Conservation (phyloP, 2,113 vertebrate species). For the Cyanoderma ruficeps region DNA sequence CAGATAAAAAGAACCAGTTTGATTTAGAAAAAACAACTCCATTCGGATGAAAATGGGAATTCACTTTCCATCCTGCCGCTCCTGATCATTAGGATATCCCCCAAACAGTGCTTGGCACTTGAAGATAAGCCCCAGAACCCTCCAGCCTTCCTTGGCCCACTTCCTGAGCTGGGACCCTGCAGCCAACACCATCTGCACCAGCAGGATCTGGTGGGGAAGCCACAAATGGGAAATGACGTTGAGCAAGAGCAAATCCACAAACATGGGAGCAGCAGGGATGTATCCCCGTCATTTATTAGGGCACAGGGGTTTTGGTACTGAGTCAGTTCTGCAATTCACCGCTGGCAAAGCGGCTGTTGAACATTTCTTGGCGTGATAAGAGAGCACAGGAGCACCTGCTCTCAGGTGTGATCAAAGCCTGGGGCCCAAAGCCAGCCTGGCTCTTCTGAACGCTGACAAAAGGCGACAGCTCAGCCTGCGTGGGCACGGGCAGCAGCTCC, state of each 20-base stretch:
- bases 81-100: background rate
- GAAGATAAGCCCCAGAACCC: background rate
- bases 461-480: background rate
- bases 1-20: background rate
- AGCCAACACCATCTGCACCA: background rate
- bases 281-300: fast-evolving
- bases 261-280: background rate
- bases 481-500: background rate
- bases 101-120: background rate
- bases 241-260: background rate
- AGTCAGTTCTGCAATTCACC: background rate
- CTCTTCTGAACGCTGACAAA: background rate
- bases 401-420: background rate
- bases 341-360: background rate
- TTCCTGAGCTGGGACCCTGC: background rate
- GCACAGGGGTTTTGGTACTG: fast-evolving
- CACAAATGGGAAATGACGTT: background rate
- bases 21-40: background rate
- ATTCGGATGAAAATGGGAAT: background rate
- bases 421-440: background rate
- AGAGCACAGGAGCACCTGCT: background rate
- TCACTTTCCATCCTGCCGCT: background rate
- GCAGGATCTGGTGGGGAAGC: background rate
- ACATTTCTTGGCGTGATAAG: background rate
- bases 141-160: background rate